A percentile compares a stretch with the other conserved stretches of the same genome.
phyloP scores from a whole-genome alignment of 2,888 invertebrate genomes.

The Nasonia oneida region DNA sequence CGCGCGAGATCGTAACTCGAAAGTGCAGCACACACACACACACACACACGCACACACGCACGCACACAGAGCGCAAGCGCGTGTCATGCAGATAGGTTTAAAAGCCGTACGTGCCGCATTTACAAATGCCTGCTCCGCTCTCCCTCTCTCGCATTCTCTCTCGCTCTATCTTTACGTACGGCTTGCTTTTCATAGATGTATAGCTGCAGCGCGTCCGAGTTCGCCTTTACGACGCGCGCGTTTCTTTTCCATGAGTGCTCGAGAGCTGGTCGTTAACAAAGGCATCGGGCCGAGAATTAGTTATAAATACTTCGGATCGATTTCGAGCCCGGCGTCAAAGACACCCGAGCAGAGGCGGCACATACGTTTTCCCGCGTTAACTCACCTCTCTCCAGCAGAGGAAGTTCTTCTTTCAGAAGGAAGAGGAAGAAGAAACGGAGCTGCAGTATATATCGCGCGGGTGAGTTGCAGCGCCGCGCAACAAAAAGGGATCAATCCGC shows the following conservation, averaged over 20 bases:
- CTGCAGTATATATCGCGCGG: background rate
- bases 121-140: conserved; percentile 73
- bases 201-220: background rate
- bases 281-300: too few relatives aligned
- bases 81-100: conserved; percentile 79
- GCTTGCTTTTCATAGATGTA: conserved; percentile 8
- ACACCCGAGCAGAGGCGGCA: background rate
- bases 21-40: conserved; percentile 66
- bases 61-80: conserved; percentile 67
- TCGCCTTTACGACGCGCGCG: background rate
- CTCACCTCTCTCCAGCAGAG: background rate
- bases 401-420: background rate
- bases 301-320: too few relatives aligned
- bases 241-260: background rate
- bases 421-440: background rate
- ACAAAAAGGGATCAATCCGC: conserved; percentile 78
- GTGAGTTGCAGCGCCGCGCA: conserved; percentile 59
- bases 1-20: conserved; percentile 77
- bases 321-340: too few relatives aligned
- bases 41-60: conserved; percentile 26
- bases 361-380: conserved; percentile 39
- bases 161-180: background rate
- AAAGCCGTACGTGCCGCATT: conserved; percentile 77
- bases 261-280: too few relatives aligned
- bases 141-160: conserved; percentile 47